Conservation (phyloP, 2,113 vertebrate species). For the Alligator sinensis region DNA sequence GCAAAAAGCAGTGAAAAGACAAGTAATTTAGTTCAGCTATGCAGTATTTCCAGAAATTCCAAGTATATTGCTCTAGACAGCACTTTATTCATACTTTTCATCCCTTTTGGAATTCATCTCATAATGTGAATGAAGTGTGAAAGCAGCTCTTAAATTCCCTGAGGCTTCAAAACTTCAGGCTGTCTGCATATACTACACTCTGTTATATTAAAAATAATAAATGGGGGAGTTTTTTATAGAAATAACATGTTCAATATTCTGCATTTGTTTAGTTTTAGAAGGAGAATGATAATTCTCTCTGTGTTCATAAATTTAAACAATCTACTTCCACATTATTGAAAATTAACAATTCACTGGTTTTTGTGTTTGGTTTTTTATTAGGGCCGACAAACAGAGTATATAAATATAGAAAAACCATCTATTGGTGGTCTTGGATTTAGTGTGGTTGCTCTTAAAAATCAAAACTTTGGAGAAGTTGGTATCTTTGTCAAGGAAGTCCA, state of each 20-base stretch:
- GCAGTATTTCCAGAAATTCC: constrained; percentile 67
- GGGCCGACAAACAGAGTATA: constrained; percentile 88
- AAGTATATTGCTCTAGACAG: constrained; percentile 65
- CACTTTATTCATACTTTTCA: constrained; percentile 67
- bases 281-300: constrained; percentile 10
- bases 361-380: constrained; percentile 59
- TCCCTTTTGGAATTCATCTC: constrained; percentile 64
- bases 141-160: constrained; percentile 67
- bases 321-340: background rate
- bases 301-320: constrained; percentile 24
- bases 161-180: constrained; percentile 52
- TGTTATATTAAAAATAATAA: constrained; percentile 72
- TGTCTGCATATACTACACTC: constrained; percentile 55
- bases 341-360: constrained; percentile 36
- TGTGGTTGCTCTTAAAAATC: constrained; percentile 89
- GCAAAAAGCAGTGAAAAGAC: constrained; percentile 47
- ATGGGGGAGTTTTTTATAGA: constrained; percentile 67
- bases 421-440: constrained; percentile 94
- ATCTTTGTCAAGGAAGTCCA: constrained; percentile 94
- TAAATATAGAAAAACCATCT: constrained; percentile 87
- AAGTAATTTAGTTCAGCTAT: constrained; percentile 42
- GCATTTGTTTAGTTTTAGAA: constrained; percentile 61
- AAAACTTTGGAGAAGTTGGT: constrained; percentile 80
- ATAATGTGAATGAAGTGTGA: constrained; percentile 74
- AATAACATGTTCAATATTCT: constrained; percentile 66